Conservation (phyloP, 1,140 invertebrate genomes). For the Halyomorpha halys region DNA sequence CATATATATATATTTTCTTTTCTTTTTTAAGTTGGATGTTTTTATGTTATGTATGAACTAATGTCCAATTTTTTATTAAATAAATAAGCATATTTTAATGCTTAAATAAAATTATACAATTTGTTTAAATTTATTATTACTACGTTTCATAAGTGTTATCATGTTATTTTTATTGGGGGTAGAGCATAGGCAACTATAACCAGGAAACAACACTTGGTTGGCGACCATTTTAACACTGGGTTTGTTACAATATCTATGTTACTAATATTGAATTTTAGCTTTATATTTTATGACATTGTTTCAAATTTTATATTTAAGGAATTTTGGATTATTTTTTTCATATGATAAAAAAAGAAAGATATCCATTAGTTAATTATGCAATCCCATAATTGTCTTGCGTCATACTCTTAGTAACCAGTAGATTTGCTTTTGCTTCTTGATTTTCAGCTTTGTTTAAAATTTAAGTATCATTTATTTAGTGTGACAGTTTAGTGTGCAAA, state of each 20-base stretch:
- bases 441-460: conserved; percentile 29
- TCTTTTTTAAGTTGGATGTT: conserved; percentile 23
- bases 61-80: conserved; percentile 23
- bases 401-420: conserved; percentile 30
- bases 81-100: conserved; percentile 21
- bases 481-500: conserved; percentile 38
- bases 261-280: conserved; percentile 20
- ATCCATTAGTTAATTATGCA: conserved; percentile 4
- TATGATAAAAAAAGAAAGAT: conserved; percentile 1
- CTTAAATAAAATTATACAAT: conserved; percentile 15
- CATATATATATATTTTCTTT: conserved; percentile 12
- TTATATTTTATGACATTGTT: conserved; percentile 22
- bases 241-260: conserved; percentile 23
- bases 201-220: conserved; percentile 12
- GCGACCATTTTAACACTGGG: conserved; percentile 17
- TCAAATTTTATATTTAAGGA: conserved; percentile 15
- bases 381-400: conserved; percentile 28
- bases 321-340: conserved; percentile 12
- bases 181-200: conserved; percentile 15
- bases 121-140: conserved; percentile 17
- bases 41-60: conserved; percentile 16
- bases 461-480: conserved; percentile 40
- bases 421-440: conserved; percentile 28
- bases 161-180: conserved; percentile 24
- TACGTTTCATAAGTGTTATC: conserved; percentile 15